These are phyloP conservation scores for Drosophila conformis DNA, from an alignment of 2,888 invertebrate genomes.

Conservation along the genomic window DNA sequence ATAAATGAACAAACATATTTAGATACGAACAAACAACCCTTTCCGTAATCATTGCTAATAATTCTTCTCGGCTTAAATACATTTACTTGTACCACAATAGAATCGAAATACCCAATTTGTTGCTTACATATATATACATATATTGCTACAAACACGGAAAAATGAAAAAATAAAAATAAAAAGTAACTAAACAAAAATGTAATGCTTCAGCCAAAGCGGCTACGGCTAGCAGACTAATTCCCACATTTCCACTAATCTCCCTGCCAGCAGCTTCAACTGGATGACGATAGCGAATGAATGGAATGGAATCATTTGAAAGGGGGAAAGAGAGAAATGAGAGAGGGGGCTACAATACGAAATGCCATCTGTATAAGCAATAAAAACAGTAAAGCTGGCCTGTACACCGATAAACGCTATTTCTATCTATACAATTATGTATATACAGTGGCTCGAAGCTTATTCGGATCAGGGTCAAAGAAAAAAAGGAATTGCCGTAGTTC, in stretches of 20 bases:
- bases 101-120: slow-evolving; percentile 8
- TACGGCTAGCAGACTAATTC: slow-evolving; percentile 65
- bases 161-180: neutral
- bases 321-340: neutral
- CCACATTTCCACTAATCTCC: slow-evolving; percentile 29
- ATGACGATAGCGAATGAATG: slow-evolving; percentile 46
- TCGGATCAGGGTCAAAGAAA: too few relatives aligned
- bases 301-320: neutral
- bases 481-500: too few relatives aligned
- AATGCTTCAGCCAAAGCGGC: slow-evolving; percentile 15
- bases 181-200: slow-evolving; percentile 19
- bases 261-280: slow-evolving; percentile 38
- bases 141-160: slow-evolving; percentile 7
- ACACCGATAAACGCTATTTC: slow-evolving; percentile 17
- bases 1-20: neutral
- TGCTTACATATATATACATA: slow-evolving; percentile 11
- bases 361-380: slow-evolving; percentile 46
- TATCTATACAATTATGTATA: slow-evolving; percentile 10
- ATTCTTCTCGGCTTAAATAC: neutral
- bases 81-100: neutral
- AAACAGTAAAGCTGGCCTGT: slow-evolving; percentile 19
- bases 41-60: neutral
- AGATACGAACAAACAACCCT: neutral
- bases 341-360: slow-evolving; percentile 37
- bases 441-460: too few relatives aligned